Evolutionary conservation across 1,140 invertebrate genomes (phyloP), one percentile per base, ranked within the genome.

Genomic region (Camponotus floridanus): DNA sequence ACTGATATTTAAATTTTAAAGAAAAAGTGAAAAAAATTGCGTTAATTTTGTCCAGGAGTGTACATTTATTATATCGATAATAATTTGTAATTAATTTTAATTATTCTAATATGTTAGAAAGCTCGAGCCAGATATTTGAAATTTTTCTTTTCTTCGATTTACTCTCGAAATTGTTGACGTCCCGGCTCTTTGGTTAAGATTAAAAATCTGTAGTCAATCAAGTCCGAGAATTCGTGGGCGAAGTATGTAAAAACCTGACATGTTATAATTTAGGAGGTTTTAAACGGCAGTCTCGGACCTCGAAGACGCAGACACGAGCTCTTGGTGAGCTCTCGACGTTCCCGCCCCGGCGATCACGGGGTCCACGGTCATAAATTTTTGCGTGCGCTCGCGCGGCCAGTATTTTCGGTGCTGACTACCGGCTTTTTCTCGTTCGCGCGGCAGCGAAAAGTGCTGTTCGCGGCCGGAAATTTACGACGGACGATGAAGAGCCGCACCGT

Each of bases 301-400:
- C 67, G 21, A 59, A 59, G 78, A 42, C 48, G n/a, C 64, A 36
- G 48, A 48, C 64, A 26, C 36, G 51, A 59, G 51, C 33, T 81
- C 15, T 5, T 18, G 26, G 51, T 61, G 79, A 31, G 70, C 15
- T 21, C 79, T 74, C 57, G 68, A 83, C 26, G 55, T 21, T 67
- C 61, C 18, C 26, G 78, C 9, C n/a, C 21, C 65, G 36, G 31
- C 70, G 68, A 15, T 71, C 48, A 6, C 48, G 48, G 18, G 48
- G 48, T 73, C 71, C 78, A 68, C 68, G 79, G 7, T 83, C 79
- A 55, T 83, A 83, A 83, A 83, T 83, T 83, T 83, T 74, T 74
- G 68, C 45, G 13, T 13, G 68, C 26, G 64, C 21, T 57, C 13
- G 18, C 13, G 68, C 31, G 64, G 48, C 31, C 8, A 42, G 55